These are phyloP conservation scores for Gambusia holbrooki DNA, from an alignment of 2,113 vertebrate genomes.

Conservation along the genomic window DNA sequence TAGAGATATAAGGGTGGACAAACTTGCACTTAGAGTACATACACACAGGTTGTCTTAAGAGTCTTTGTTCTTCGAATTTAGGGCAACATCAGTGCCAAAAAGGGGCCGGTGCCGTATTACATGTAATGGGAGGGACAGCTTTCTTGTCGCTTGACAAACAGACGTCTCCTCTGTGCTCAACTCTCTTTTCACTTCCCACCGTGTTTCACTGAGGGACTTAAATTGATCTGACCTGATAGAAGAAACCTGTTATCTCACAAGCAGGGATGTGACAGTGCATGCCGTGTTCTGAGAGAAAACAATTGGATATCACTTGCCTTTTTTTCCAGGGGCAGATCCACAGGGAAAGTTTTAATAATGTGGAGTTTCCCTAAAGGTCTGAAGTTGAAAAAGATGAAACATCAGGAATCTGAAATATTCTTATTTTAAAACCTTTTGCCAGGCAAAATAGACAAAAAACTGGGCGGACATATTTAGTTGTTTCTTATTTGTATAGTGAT, in stretches of 20 bases:
- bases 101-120: slow-evolving; percentile 52
- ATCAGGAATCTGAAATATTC: slow-evolving; percentile 56
- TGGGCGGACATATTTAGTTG: slow-evolving; percentile 14
- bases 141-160: slow-evolving; percentile 34
- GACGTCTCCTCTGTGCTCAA: slow-evolving; percentile 5
- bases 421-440: slow-evolving; percentile 11
- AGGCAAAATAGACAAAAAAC: slow-evolving; percentile 30
- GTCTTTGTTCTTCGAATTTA: slow-evolving; percentile 53
- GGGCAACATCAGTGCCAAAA: slow-evolving; percentile 48
- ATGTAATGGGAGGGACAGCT: slow-evolving; percentile 41
- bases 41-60: slow-evolving; percentile 9
- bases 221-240: slow-evolving; percentile 48
- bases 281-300: slow-evolving; percentile 24
- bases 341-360: slow-evolving; percentile 40
- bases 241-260: slow-evolving; percentile 25
- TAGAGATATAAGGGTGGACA: not conserved
- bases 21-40: not conserved
- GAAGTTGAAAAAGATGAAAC: slow-evolving; percentile 15
- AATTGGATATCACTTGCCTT: slow-evolving; percentile 39
- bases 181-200: slow-evolving; percentile 31
- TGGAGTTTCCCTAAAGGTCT: slow-evolving; percentile 32
- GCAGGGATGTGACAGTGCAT: slow-evolving; percentile 1
- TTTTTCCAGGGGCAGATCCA: slow-evolving; percentile 37
- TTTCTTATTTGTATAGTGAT: not conserved
- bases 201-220: slow-evolving; percentile 39